Percentiles rank a stretch among this genome's conserved stretches.
Evolutionary conservation across 2,797 vertebrate species (phyloP).

Genomic region (Thalassophryne amazonica): DNA sequence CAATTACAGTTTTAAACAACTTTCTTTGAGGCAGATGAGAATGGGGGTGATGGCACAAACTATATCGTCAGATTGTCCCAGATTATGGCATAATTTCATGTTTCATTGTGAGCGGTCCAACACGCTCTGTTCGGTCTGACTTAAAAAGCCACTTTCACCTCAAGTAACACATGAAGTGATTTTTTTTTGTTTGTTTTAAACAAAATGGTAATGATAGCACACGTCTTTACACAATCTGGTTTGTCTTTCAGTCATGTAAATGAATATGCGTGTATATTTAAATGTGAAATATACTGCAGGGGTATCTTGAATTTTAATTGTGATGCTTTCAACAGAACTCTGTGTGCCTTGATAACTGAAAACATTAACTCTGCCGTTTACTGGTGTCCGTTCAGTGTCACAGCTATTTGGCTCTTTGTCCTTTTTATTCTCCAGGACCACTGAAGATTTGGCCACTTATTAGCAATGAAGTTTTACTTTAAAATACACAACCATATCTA

Average conservation of each 20-base stretch:
- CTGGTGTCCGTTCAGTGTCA: slow-evolving; percentile 59
- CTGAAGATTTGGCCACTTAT: slow-evolving; percentile 36
- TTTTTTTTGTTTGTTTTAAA: slow-evolving; percentile 31
- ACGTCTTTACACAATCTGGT: slow-evolving; percentile 49
- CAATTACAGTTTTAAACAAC: slow-evolving; percentile 67
- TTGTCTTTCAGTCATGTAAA: slow-evolving; percentile 61
- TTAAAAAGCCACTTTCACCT: slow-evolving; percentile 43
- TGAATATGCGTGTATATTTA: slow-evolving; percentile 72
- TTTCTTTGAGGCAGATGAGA: slow-evolving; percentile 35
- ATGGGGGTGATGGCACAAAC: slow-evolving; percentile 25
- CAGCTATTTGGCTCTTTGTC: slow-evolving; percentile 31
- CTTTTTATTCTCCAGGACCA: slow-evolving; percentile 33
- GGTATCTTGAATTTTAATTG: slow-evolving; percentile 70
- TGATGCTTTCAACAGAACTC: slow-evolving; percentile 77
- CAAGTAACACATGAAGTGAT: too few relatives aligned
- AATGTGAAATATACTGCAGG: slow-evolving; percentile 78
- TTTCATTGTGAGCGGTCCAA: slow-evolving; percentile 28
- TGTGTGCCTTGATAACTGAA: slow-evolving; percentile 80
- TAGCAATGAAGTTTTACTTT: slow-evolving; percentile 15
- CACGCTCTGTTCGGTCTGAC: slow-evolving; percentile 50
- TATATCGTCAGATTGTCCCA: slow-evolving; percentile 44
- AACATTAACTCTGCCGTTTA: slow-evolving; percentile 67
- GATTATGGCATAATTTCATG: slow-evolving; percentile 36
- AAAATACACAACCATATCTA: slow-evolving; percentile 32
- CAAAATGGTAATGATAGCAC: slow-evolving; percentile 59